Conservation (phyloP, 2,113 vertebrate genomes). For the Callionymus lyra region DNA sequence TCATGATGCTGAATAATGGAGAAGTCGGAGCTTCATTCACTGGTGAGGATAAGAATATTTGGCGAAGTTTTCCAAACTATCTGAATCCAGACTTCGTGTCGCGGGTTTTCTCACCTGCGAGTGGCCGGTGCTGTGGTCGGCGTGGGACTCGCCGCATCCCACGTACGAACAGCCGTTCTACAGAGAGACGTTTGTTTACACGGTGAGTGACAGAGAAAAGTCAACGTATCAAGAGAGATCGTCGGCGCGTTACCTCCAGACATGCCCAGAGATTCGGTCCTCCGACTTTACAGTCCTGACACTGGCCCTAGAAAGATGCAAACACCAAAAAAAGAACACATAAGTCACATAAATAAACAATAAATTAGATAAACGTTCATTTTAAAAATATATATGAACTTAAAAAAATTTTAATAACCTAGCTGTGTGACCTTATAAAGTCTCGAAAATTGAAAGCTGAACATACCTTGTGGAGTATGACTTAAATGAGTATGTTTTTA, state of each 20-base stretch:
- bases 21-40: not conserved
- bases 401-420: no score
- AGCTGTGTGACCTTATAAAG: no score
- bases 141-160: constrained; percentile 92
- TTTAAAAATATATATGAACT: no score
- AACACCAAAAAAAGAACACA: not conserved
- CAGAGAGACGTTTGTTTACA: constrained; percentile 13
- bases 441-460: no score
- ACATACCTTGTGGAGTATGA: no score
- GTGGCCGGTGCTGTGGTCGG: constrained; percentile 94
- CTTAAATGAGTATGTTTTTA: no score
- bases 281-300: constrained; percentile 90
- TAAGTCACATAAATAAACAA: not conserved
- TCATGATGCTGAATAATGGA: not conserved
- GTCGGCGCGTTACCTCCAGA: constrained; percentile 75
- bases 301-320: constrained; percentile 75
- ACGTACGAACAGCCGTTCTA: constrained; percentile 90
- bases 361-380: no score
- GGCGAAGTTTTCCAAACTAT: not conserved
- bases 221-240: no score
- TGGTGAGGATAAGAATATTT: not conserved
- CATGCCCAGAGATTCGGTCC: constrained; percentile 98
- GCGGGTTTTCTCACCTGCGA: constrained; percentile 81
- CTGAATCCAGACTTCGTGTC: not conserved
- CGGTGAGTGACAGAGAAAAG: not conserved